Base-by-base conservation (phyloP, 2,888 invertebrate species). In the Branchipolynoe longqiensis region DNA sequence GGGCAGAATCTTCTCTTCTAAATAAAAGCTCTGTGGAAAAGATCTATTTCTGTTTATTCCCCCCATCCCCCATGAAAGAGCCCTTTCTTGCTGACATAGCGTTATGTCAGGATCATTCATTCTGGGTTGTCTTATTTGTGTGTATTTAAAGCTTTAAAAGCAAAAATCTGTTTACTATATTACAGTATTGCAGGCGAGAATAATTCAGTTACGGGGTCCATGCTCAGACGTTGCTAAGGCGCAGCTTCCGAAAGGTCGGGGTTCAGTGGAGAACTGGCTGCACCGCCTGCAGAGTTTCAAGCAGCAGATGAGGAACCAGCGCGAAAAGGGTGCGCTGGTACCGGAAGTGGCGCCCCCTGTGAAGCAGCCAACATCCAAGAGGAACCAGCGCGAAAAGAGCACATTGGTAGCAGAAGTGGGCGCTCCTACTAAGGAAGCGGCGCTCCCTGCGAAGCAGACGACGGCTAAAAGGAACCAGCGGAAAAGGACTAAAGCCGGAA, bases 181-280 rank as follows among this genome's bases (percentile, higher is more conserved):
- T 78, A 2, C 6, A 78, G 69, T 69, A 8, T 36, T 69, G 36
- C 69, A 69, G 38, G 69, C 69, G 38, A 69, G 69, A 36, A 69
- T 69, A 33, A 48, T 25, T 25, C 78, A 54, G 28, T 25, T 48
- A 1, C 22, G 48, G 28, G 31, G 28, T 1, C 8, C 28, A 3
- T 0, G n/a, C 1, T 4, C 41, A 1, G 38, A 12, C 6, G n/a
- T 48, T 6, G 6, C n/a, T 41, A 48, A 78, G 28, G 3, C 78
- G 8, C 4, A 48, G 14, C 4, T 18, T 6, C 41, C 12, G 78
- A 25, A 41, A 22, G 18, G 14, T 48, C 41, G 18, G 25, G 22
- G 28, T 6, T 28, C 48, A 25, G 48, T 25, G 18, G 78, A 78
- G 12, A 18, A 41, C 25, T 78, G 78, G 78, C 41, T 3, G 28